Base-by-base conservation (phyloP, 2,113 vertebrate species). In the Macroglossus sobrinus region DNA sequence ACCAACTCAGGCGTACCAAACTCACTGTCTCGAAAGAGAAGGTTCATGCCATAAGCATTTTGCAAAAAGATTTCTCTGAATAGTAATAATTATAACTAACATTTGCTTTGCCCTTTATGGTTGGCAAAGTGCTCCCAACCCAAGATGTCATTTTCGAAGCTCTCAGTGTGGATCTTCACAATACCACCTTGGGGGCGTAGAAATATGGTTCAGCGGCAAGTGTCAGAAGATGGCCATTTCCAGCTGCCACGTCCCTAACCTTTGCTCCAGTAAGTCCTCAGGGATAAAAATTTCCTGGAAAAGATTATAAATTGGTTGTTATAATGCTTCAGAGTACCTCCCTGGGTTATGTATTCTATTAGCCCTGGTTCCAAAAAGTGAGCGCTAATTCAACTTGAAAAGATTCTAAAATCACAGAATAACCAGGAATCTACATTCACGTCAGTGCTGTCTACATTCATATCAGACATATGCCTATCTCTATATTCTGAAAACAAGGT, bases 41-140 rank as follows among this genome's bases (percentile, higher is more conserved):
- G 74, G 40, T 57, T 59, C 69, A 71, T 19, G 19, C 64, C 57
- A 47, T 15, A 35, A 24, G 43, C 38, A 57, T 64, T 93, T 89
- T 19, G 24, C 82, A 94, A 64, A 89, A 89, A 30, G 16, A 47
- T 38, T 82, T 79, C 78, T 89, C 66, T 35, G 55, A 93, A 84
- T 64, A 84, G 66, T 43, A 40, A 64, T 68, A 76, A 91, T 91
- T 84, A 57, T 64, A 75, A 86, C 76, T 89, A 81, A 82, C 80
- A 79, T 92, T 94, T 92, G 63, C 38, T 35, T 82, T 94, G 72
- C 38, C 86, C 63, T 95, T 82, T 84, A 35, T 47, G 55, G 63
- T 91, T 64, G 75, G 35, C 47, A 93, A 81, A 94, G 38, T 79
- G 61, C 86, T 86, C 63, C 76, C 45, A 92, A 53, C 21, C 45